A percentile compares a stretch with the other conserved stretches of the same genome.
phyloP scores from a whole-genome alignment of 2,113 vertebrate genomes.

The Synodontis membranacea region DNA sequence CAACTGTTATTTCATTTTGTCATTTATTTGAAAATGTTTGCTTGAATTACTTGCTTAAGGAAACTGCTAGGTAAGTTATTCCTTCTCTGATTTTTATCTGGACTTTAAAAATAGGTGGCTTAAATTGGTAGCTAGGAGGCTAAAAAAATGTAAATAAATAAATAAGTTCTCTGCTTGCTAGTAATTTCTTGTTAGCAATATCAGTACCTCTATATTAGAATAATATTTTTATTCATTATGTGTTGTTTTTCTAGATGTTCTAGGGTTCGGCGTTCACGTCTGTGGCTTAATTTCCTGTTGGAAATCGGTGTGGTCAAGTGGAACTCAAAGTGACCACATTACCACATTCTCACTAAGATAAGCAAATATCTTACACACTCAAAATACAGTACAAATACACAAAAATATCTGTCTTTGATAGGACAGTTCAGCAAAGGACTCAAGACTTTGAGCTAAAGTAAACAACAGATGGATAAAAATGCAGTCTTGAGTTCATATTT shows the following conservation, averaged over 20 bases:
- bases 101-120: not conserved
- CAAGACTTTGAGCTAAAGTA: not conserved
- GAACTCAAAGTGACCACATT: not conserved
- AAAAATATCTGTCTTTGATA: not conserved
- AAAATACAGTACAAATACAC: no score
- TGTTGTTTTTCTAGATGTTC: not conserved
- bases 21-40: not conserved
- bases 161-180: not conserved
- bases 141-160: not conserved
- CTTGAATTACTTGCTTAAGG: not conserved
- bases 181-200: not conserved
- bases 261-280: not conserved
- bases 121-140: no score
- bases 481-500: not conserved
- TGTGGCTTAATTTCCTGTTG: not conserved
- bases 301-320: not conserved
- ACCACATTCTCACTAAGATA: not conserved
- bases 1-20: not conserved
- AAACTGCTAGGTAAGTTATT: not conserved
- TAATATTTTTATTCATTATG: not conserved
- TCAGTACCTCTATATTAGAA: not conserved
- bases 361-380: not conserved
- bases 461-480: conserved; percentile 26
- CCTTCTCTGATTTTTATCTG: not conserved
- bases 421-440: not conserved